phyloP scores from a whole-genome alignment of 2,888 invertebrate genomes.

The Myopa testacea region DNA sequence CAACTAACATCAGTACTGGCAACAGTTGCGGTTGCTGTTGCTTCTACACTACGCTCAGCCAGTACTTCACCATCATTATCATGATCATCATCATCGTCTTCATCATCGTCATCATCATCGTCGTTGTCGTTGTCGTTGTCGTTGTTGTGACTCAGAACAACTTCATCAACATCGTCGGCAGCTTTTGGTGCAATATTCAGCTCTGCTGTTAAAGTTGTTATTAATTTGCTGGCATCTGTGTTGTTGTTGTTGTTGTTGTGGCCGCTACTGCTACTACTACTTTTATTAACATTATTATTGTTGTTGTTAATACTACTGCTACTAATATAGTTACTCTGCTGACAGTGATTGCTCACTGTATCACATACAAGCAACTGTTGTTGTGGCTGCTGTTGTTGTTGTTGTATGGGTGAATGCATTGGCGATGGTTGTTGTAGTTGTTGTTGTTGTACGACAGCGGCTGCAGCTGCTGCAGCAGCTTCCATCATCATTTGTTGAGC shows the following conservation, averaged over 20 bases:
- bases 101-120: constrained; percentile 22
- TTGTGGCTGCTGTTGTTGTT: constrained; percentile 38
- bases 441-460: constrained; percentile 60
- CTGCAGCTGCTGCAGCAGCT: constrained; percentile 64
- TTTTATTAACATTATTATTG: constrained; percentile 36
- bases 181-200: constrained; percentile 49
- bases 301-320: constrained; percentile 41
- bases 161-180: constrained; percentile 43
- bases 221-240: constrained; percentile 54
- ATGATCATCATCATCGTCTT: constrained; percentile 7
- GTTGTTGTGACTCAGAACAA: constrained; percentile 6
- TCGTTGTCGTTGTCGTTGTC: constrained; percentile 19
- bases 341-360: constrained; percentile 40
- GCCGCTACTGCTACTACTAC: constrained; percentile 36
- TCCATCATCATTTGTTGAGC: constrained; percentile 68
- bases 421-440: constrained; percentile 59
- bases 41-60: constrained; percentile 27
- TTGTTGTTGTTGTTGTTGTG: constrained; percentile 40
- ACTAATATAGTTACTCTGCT: constrained; percentile 56
- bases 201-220: constrained; percentile 56
- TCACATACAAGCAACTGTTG: constrained; percentile 38
- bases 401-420: constrained; percentile 56
- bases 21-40: constrained; percentile 4
- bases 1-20: constrained; percentile 50
- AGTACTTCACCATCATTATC: constrained; percentile 37